These are phyloP conservation scores for Halcyon chelicuti DNA, from an alignment of 2,797 vertebrate species.

Conservation along the genomic window DNA sequence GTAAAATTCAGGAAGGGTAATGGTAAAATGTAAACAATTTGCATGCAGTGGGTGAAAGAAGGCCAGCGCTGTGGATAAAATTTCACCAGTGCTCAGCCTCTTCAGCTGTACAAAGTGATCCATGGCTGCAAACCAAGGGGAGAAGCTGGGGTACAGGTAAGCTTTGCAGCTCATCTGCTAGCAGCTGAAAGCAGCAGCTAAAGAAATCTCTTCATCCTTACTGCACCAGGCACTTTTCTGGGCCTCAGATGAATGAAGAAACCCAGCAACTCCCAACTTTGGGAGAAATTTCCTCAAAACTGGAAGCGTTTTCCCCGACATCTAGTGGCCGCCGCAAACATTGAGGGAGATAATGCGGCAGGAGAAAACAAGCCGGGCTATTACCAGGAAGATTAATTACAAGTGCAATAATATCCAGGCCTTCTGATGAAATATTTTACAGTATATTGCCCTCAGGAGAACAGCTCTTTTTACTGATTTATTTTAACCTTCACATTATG, in stretches of 20 bases:
- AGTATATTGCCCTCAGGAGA: conserved; percentile 60
- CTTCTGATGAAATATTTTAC: conserved; percentile 71
- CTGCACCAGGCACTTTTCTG: neutral
- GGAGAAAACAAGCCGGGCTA: neutral
- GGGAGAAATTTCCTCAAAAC: neutral
- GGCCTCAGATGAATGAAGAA: neutral
- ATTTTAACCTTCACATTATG: conserved; percentile 60
- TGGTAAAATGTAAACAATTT: neutral
- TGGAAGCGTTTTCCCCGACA: conserved; percentile 9
- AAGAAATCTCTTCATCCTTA: neutral
- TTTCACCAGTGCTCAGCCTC: neutral
- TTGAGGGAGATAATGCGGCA: neutral
- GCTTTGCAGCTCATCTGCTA: neutral
- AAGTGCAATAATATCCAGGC: conserved; percentile 56
- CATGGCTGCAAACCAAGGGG: neutral
- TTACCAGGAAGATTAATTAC: conserved; percentile 69
- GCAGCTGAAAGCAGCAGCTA: neutral
- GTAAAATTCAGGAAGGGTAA: neutral
- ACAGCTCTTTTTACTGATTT: conserved; percentile 62
- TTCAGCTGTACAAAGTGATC: neutral
- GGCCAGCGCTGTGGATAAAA: neutral
- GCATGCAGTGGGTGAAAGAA: neutral
- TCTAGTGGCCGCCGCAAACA: neutral
- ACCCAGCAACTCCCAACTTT: neutral
- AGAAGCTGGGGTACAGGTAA: neutral